Evolutionary conservation across 2,797 vertebrate species (phyloP).

Genomic region (Urosaurus nigricauda): DNA sequence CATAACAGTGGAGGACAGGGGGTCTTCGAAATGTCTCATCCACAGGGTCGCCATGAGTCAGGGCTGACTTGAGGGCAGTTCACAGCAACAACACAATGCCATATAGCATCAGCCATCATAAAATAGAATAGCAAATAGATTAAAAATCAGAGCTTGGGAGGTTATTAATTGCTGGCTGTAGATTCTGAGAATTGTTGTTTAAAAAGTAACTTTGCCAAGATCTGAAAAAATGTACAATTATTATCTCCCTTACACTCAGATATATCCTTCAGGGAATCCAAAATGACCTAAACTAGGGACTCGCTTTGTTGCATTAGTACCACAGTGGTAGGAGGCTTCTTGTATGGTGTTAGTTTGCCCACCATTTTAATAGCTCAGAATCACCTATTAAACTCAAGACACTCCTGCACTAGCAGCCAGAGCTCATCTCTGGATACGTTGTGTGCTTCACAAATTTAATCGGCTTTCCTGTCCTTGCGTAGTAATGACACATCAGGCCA

Average conservation of each 20-base stretch:
- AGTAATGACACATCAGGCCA: constrained; percentile 23
- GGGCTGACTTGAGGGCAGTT: too few relatives aligned
- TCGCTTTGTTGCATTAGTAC: neutral
- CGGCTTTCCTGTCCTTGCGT: constrained; percentile 53
- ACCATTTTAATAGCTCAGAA: neutral
- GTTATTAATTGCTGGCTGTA: neutral
- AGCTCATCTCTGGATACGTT: constrained; percentile 30
- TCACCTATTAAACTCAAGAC: neutral
- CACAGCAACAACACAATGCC: neutral
- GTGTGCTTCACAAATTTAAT: constrained; percentile 42
- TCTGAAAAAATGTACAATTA: too few relatives aligned
- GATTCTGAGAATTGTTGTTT: too few relatives aligned
- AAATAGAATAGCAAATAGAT: neutral
- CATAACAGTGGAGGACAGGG: too few relatives aligned
- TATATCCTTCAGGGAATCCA: too few relatives aligned
- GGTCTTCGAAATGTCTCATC: too few relatives aligned
- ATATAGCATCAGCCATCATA: neutral
- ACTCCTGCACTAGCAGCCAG: neutral
- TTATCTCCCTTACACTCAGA: neutral
- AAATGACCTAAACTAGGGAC: neutral
- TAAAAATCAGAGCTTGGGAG: neutral
- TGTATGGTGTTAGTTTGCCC: neutral
- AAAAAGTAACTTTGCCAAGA: too few relatives aligned
- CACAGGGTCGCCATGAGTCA: too few relatives aligned
- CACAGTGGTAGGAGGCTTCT: too few relatives aligned